Evolutionary conservation across 1,140 invertebrate species (phyloP).

Genomic region (Trachymyrmex cornetzi): DNA sequence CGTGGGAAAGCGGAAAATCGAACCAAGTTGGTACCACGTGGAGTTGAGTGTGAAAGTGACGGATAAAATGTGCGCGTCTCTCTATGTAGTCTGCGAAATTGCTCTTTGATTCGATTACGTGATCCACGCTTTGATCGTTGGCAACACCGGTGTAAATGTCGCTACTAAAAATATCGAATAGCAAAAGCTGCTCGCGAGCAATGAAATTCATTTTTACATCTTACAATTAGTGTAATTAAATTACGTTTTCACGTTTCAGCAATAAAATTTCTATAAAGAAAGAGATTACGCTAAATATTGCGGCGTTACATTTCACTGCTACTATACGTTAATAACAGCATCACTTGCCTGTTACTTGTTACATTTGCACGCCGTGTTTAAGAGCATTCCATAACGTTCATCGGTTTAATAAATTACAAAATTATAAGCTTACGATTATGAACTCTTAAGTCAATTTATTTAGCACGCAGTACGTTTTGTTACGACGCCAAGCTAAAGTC

Average conservation of each 20-base stretch:
- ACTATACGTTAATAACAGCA: constrained; percentile 17
- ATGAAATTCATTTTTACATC: not conserved
- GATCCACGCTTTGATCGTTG: constrained; percentile 27
- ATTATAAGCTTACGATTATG: not conserved
- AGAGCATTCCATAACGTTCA: not conserved
- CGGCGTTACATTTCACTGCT: constrained; percentile 32
- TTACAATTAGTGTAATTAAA: not conserved
- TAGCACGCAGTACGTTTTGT: constrained; percentile 30
- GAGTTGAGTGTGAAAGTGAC: not conserved
- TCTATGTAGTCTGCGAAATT: constrained; percentile 15
- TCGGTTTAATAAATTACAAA: not conserved
- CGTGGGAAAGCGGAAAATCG: constrained; percentile 50
- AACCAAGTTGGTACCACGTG: not conserved
- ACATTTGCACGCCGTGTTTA: not conserved
- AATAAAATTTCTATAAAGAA: not conserved
- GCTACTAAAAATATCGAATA: not conserved
- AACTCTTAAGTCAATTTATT: not conserved
- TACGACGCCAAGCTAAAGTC: constrained; percentile 39
- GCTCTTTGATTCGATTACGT: not conserved
- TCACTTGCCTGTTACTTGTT: constrained; percentile 24
- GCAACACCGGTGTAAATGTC: not conserved
- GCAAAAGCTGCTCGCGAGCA: not conserved
- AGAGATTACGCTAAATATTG: not conserved
- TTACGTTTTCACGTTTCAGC: constrained; percentile 17
- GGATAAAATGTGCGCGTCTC: not conserved